Percentiles rank a stretch among this genome's conserved stretches.
These are phyloP conservation scores for Orestias chungarensis DNA, from an alignment of 2,797 vertebrate genomes.

Conservation along the genomic window DNA sequence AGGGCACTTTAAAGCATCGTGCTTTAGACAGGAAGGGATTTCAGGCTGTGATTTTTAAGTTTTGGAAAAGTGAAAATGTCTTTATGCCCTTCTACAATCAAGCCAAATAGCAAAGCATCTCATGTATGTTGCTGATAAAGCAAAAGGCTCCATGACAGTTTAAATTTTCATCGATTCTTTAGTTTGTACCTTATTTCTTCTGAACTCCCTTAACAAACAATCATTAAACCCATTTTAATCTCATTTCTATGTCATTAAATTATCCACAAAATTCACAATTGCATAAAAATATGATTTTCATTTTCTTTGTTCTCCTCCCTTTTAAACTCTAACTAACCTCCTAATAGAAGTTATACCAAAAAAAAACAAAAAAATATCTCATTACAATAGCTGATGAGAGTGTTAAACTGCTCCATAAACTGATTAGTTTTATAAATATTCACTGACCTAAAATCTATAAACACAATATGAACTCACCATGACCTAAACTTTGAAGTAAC, in stretches of 20 bases:
- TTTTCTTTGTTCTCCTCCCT: not conserved
- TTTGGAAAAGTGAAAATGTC: too few species aligned
- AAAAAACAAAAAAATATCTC: too few species aligned
- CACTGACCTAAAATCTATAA: too few species aligned
- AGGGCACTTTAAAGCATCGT: not conserved
- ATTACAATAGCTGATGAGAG: not conserved
- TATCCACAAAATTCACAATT: too few species aligned
- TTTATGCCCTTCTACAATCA: not conserved
- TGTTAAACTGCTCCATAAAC: too few species aligned
- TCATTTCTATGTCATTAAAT: too few species aligned
- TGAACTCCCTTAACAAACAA: not conserved
- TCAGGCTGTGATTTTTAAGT: conserved; percentile 19
- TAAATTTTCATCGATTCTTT: not conserved
- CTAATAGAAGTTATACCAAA: not conserved
- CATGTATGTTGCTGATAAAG: not conserved
- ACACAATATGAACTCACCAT: too few species aligned
- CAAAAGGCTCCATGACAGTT: not conserved
- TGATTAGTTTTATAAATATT: not conserved
- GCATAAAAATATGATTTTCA: too few species aligned
- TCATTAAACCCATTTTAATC: too few species aligned
- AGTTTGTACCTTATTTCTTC: not conserved
- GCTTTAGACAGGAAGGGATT: conserved; percentile 8
- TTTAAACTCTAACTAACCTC: not conserved
- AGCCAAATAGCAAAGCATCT: not conserved
- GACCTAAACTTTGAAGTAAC: too few species aligned